Evolutionary conservation across 2,888 invertebrate genomes (phyloP).

Genomic region (Sarcophaga subvicina): DNA sequence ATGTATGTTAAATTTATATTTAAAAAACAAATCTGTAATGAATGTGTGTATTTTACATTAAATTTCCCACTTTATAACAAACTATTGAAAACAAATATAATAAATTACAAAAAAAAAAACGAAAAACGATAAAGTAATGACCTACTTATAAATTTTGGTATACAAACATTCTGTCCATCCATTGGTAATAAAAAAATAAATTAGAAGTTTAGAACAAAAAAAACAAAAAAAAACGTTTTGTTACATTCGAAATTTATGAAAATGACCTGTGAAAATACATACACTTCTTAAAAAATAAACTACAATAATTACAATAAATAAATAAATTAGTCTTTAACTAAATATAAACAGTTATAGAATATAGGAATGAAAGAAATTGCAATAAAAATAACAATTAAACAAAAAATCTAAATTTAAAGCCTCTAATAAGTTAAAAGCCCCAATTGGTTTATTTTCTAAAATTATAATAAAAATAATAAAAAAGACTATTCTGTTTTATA

Average conservation of each 20-base stretch:
- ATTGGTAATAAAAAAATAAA: slow-evolving; percentile 28
- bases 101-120: not conserved
- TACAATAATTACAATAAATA: slow-evolving; percentile 22
- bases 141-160: not conserved
- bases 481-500: no score
- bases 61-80: not conserved
- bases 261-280: slow-evolving; percentile 46
- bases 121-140: not conserved
- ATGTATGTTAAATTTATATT: slow-evolving; percentile 51
- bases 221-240: not conserved
- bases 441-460: not conserved
- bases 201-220: not conserved
- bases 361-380: slow-evolving; percentile 35
- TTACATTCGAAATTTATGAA: slow-evolving; percentile 4
- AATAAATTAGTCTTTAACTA: slow-evolving; percentile 38
- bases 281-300: not conserved
- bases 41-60: slow-evolving; percentile 16
- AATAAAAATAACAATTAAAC: slow-evolving; percentile 34
- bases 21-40: slow-evolving; percentile 5
- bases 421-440: not conserved
- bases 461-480: no score
- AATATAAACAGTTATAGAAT: slow-evolving; percentile 21
- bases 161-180: slow-evolving; percentile 32
- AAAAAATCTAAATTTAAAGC: not conserved
- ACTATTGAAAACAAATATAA: not conserved